Evolutionary conservation across 2,113 vertebrate species (phyloP), one percentile per base, ranked within the genome.

Genomic region (Cyanistes caeruleus): DNA sequence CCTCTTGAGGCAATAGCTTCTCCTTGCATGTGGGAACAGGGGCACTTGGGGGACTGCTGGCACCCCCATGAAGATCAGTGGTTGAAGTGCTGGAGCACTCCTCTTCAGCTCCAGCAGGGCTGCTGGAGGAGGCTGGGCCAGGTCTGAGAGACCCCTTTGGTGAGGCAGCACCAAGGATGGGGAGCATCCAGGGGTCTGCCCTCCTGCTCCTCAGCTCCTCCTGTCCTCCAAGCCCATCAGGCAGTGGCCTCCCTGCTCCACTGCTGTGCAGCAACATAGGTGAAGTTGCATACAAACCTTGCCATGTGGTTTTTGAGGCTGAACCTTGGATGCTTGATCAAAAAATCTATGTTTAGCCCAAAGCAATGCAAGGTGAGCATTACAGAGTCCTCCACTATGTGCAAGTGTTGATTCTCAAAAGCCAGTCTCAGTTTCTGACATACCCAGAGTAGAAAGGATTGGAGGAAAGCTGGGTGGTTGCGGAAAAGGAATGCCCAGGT

Each of bases 241-340:
- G 15, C 0, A 0, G 10, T 16, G 8, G 27, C 10, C 3, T 73
- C 10, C 35, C 13, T 1, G 1, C 11, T 24, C 16, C 27, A 22
- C 13, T 3, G 3, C 23, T 43, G 27, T 44, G 53, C 16, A 8
- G 18, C 2, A 3, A 21, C 14, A 13, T 43, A 5, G 0, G 5
- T 7, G 7, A 33, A 6, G 22, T 9, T 35, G 15, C 13, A 18
- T 27, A 33, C 6, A 14, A 8, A 27, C 0, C 4, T 11, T 17
- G 18, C 6, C 2, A 1, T 13, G 15, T 23, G 7, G 23, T 10
- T n/a, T 53, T 80, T 25, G n/a, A 70, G 3, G 4, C 46, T 84
- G 56, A 51, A 44, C 5, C 2, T 13, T 3, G 14, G 49, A 62
- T 37, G 30, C 13, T 43, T 30, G 4, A 43, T 33, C 33, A 68